Percentiles rank a stretch among this genome's conserved stretches.
phyloP scores from a whole-genome alignment of 2,888 invertebrate genomes.

The Iselma pallidipennis region DNA sequence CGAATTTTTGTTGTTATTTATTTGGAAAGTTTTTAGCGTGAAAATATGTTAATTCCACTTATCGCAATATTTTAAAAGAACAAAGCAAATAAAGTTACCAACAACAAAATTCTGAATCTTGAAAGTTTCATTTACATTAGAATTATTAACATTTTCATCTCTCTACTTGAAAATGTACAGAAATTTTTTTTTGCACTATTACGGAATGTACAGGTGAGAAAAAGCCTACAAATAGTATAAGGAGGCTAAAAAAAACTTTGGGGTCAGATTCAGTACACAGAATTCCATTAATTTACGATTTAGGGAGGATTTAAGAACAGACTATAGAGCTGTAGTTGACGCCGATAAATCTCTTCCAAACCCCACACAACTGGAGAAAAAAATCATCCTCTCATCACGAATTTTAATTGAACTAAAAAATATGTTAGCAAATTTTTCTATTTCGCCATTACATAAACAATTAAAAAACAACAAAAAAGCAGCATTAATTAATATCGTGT shows the following conservation, averaged over 20 bases:
- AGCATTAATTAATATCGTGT: too few species aligned
- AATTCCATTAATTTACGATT: constrained; percentile 12
- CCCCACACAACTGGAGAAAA: not conserved
- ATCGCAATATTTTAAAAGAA: not conserved
- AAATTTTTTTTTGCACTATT: too few species aligned
- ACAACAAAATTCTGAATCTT: not conserved
- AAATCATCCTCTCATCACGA: not conserved
- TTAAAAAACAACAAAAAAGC: too few species aligned
- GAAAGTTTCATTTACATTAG: too few species aligned
- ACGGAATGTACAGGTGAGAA: too few species aligned
- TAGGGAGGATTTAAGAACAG: constrained; percentile 12
- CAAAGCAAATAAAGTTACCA: too few species aligned
- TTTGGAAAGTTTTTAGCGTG: not conserved
- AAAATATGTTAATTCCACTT: not conserved
- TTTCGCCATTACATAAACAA: too few species aligned
- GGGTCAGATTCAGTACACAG: not conserved
- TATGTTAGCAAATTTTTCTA: too few species aligned
- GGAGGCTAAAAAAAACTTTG: not conserved
- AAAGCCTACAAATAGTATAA: not conserved
- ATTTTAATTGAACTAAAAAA: not conserved
- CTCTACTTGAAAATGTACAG: too few species aligned
- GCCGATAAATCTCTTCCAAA: constrained; percentile 4
- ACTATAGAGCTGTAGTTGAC: constrained; percentile 6
- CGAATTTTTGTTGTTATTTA: not conserved
- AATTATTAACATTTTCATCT: too few species aligned